Conservation (phyloP, 2,888 invertebrate genomes). For the Autographa pulchrina region DNA sequence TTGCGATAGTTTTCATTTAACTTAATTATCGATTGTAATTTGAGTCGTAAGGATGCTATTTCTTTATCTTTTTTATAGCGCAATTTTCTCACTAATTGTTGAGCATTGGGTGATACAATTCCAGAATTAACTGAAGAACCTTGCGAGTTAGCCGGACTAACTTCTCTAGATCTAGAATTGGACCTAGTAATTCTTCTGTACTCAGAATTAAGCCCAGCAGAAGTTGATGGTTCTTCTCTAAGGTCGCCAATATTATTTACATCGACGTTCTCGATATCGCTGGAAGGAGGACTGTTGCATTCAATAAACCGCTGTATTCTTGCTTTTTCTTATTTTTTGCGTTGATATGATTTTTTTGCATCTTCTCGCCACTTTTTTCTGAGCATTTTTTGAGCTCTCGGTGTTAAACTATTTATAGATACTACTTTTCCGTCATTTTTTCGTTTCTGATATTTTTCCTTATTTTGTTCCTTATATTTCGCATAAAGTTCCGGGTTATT, state of each 20-base stretch:
- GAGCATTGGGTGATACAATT: too few species aligned
- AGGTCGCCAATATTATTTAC: neutral
- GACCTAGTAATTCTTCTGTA: too few species aligned
- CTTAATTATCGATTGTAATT: too few species aligned
- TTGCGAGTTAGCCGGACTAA: too few species aligned
- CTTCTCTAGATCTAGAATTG: too few species aligned
- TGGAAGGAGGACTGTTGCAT: neutral
- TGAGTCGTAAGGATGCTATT: too few species aligned
- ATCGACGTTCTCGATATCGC: neutral
- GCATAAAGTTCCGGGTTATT: neutral
- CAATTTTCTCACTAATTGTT: too few species aligned
- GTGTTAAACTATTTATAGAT: neutral
- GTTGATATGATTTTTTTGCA: neutral
- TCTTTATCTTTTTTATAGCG: too few species aligned
- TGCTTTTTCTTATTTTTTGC: neutral
- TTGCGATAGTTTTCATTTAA: too few species aligned
- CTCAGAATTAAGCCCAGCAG: neutral
- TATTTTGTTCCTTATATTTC: neutral
- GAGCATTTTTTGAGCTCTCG: neutral
- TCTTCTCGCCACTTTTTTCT: neutral
- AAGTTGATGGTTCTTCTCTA: neutral
- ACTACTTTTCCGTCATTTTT: neutral
- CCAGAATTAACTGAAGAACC: too few species aligned
- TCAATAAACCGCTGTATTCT: conserved; percentile 1
- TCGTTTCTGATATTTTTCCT: neutral